Evolutionary conservation across 2,797 vertebrate genomes (phyloP).

Genomic region (Myiotriccus ornatus): DNA sequence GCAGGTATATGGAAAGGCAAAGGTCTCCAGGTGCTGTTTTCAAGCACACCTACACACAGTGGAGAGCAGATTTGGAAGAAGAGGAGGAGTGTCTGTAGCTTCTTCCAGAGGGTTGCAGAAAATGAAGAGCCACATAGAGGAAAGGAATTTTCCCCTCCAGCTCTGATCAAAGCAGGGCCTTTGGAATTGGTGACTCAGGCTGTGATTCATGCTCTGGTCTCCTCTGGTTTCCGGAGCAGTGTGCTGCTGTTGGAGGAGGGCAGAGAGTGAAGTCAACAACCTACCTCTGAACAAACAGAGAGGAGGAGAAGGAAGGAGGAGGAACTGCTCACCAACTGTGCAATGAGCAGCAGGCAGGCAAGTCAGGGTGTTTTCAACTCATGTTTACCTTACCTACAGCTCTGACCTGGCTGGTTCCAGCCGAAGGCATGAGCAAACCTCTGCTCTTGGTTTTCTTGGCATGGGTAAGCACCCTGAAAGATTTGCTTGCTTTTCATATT

Average conservation of each 20-base stretch:
- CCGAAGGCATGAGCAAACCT: background rate
- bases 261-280: background rate
- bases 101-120: background rate
- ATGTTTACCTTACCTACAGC: background rate
- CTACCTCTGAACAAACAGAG: background rate
- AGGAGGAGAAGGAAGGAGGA: background rate
- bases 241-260: background rate
- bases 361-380: background rate
- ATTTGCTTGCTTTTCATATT: slow-evolving; percentile 23
- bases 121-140: background rate
- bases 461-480: background rate
- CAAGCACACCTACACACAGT: rapidly evolving
- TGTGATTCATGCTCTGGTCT: slow-evolving; percentile 20
- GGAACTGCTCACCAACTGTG: background rate
- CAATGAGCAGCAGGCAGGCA: background rate
- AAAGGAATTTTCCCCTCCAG: background rate
- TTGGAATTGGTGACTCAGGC: background rate
- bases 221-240: background rate
- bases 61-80: background rate
- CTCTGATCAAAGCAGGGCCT: background rate
- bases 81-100: background rate
- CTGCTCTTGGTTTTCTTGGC: background rate
- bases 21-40: background rate
- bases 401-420: background rate
- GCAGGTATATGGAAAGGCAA: background rate